Base-by-base conservation (phyloP, 2,888 invertebrate species). In the Lithosia quadra region DNA sequence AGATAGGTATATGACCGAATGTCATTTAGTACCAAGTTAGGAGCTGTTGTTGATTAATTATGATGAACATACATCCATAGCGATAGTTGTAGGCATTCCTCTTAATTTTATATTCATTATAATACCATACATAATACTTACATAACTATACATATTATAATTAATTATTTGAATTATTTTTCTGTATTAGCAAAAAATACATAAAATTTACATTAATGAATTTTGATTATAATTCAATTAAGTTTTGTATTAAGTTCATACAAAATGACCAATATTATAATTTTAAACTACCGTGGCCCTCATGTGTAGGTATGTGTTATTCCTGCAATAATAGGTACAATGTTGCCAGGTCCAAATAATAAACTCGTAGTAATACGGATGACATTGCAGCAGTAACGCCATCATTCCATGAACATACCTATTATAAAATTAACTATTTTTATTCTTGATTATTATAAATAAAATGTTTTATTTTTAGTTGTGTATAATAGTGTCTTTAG, bases 371-470 rank as follows among this genome's bases (percentile, higher is more conserved):
- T 58, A 61, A 72, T 83, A 82, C 77, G 92, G 78, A 91, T 92
- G 92, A 89, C 92, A 92, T 92, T 92, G 92, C 83, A 91, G 92
- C 91, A 86, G 77, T 81, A 86, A 84, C 81, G 86, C 84, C 87
- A 80, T 91, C 92, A 93, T 92, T 93, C 93, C 93, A 92, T 84
- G 81, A 87, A 85, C 82, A 85, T 87, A 82, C 70, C 75, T 78
- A 79, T 84, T 85, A 85, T 84, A 83, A 84, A 82, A 72, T 86
- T 88, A 88, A 88, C 83, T 86, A 86, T 90, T 89, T 87, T 90
- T 86, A 88, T 84, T 86, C 74, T 71, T 77, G 75, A 78, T 81
- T 73, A 80, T 75, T 77, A 76, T 81, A 76, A 77, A 76, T 80
- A 75, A 74, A 77, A 80, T 78, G 80, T 81, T 82, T 80, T 77